Conservation (phyloP, 2,797 vertebrate species). For the Lepus oiostolus region DNA sequence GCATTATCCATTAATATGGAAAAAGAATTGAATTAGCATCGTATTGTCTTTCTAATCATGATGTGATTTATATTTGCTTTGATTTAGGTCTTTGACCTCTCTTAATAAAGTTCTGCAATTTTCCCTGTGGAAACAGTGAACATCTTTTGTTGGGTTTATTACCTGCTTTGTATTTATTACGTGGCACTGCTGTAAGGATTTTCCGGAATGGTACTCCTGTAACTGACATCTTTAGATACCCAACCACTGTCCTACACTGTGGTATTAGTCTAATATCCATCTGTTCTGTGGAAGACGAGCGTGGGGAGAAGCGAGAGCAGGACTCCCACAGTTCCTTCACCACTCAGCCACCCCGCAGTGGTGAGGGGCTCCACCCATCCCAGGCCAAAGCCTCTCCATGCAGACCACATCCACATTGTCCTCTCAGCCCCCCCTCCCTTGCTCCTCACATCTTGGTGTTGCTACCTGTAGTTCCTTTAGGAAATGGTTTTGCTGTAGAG, state of each 20-base stretch:
- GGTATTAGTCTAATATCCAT: too few relatives aligned
- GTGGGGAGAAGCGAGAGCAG: neutral
- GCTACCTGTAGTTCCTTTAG: rapidly evolving
- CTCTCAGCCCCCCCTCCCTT: too few relatives aligned
- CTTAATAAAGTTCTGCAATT: neutral
- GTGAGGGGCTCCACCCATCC: neutral
- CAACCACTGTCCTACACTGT: rapidly evolving
- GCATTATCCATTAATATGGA: neutral
- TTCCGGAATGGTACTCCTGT: too few relatives aligned
- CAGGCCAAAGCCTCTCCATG: too few relatives aligned
- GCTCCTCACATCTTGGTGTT: neutral
- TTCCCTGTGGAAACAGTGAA: neutral
- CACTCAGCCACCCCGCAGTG: rapidly evolving
- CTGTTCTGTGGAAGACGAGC: neutral
- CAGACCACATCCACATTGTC: neutral
- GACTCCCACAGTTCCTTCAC: rapidly evolving
- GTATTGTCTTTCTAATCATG: neutral
- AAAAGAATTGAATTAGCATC: neutral
- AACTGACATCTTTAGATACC: rapidly evolving
- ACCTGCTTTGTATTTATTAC: too few relatives aligned
- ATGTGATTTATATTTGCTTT: neutral
- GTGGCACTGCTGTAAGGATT: rapidly evolving
- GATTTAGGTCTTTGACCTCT: neutral
- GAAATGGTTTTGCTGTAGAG: neutral
- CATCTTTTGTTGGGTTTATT: neutral